Evolutionary conservation across 2,113 vertebrate species (phyloP).

Genomic region (Ammodytes marinus): DNA sequence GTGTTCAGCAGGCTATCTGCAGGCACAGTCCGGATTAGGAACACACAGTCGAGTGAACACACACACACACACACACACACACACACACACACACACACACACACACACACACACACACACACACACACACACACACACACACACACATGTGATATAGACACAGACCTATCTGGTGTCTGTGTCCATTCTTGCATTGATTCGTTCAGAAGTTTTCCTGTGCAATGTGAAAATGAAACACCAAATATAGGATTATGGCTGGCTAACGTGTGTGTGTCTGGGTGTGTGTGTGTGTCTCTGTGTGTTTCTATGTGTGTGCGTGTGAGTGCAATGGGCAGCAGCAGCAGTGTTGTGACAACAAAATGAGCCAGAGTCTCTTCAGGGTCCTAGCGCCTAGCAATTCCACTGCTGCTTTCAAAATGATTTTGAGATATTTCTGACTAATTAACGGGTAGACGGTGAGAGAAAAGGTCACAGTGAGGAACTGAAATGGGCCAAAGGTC

Average conservation of each 20-base stretch:
- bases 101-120: slow-evolving; percentile 1
- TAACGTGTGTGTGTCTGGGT: not conserved
- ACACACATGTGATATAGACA: slow-evolving; percentile 3
- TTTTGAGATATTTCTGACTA: slow-evolving; percentile 49
- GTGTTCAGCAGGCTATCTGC: slow-evolving; percentile 48
- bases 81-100: slow-evolving; percentile 10
- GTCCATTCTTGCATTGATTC: slow-evolving; percentile 40
- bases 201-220: slow-evolving; percentile 36
- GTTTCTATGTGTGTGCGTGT: not conserved
- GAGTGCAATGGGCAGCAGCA: slow-evolving; percentile 66
- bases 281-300: slow-evolving; percentile 4
- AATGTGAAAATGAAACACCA: slow-evolving; percentile 30
- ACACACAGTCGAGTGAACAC: slow-evolving; percentile 36
- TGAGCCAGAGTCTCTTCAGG: slow-evolving; percentile 61
- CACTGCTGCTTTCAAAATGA: slow-evolving; percentile 5
- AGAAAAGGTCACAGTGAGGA: slow-evolving; percentile 32
- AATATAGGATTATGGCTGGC: slow-evolving; percentile 39
- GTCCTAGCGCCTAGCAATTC: slow-evolving; percentile 57
- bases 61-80: slow-evolving; percentile 13
- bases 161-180: slow-evolving; percentile 36
- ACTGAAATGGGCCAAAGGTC: slow-evolving; percentile 32
- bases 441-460: slow-evolving; percentile 47
- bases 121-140: not conserved
- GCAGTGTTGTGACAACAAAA: slow-evolving; percentile 73
- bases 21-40: slow-evolving; percentile 63